These are phyloP conservation scores for Parapristionchus giblindavisi DNA, from an alignment of 2,888 invertebrate genomes.

Conservation along the genomic window DNA sequence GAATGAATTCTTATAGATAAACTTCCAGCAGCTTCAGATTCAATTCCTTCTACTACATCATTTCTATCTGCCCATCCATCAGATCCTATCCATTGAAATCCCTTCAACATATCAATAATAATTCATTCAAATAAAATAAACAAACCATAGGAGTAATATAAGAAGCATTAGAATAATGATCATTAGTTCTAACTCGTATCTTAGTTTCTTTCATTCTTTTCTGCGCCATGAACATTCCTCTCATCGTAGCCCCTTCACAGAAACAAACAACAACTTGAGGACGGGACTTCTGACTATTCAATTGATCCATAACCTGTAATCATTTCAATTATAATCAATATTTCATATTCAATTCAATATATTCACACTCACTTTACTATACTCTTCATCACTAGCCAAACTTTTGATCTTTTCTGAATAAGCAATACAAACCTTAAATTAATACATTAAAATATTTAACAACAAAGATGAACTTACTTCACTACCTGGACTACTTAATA, in stretches of 20 bases:
- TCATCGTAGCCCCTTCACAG: constrained; percentile 80
- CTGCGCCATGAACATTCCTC: constrained; percentile 65
- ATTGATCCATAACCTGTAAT: constrained; percentile 51
- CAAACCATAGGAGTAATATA: background rate
- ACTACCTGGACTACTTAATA: constrained; percentile 70
- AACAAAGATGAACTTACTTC: constrained; percentile 52
- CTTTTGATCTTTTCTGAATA: constrained; percentile 76
- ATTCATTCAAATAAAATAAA: background rate
- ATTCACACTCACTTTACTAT: constrained; percentile 43
- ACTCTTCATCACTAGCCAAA: constrained; percentile 61
- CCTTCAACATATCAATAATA: constrained; percentile 24
- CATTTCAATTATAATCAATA: background rate
- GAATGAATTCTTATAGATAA: constrained; percentile 82
- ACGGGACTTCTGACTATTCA: constrained; percentile 57
- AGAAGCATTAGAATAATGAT: background rate
- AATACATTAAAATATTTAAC: constrained; percentile 46
- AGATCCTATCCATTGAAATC: constrained; percentile 69
- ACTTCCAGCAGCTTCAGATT: constrained; percentile 78
- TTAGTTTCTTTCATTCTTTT: constrained; percentile 48
- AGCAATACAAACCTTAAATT: constrained; percentile 78
- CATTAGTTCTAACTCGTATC: background rate
- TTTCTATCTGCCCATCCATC: constrained; percentile 66
- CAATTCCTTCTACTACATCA: constrained; percentile 80
- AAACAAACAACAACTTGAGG: constrained; percentile 76
- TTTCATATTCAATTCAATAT: background rate